Conservation (phyloP, 2,888 invertebrate genomes). For the Diaprepes abbreviatus region DNA sequence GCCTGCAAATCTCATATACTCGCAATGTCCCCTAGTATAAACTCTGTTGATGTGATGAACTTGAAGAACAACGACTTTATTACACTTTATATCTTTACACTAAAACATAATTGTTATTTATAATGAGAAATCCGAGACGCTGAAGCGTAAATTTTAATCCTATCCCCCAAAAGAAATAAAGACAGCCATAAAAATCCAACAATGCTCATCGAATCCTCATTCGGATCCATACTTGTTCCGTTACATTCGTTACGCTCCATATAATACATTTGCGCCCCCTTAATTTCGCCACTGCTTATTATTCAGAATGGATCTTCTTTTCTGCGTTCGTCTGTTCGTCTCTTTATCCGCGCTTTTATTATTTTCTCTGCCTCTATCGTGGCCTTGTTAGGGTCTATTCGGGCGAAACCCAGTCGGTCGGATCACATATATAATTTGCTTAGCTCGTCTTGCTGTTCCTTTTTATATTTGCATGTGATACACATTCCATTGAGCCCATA, state of each 20-base stretch:
- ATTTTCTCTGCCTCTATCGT: constrained; percentile 62
- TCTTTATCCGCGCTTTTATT: constrained; percentile 60
- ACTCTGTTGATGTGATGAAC: too few relatives aligned
- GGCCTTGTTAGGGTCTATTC: constrained; percentile 64
- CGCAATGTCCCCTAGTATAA: too few relatives aligned
- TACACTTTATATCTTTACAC: not conserved
- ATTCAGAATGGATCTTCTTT: constrained; percentile 60
- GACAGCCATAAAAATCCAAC: constrained; percentile 35
- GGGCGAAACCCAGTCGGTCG: constrained; percentile 46
- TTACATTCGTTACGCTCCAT: constrained; percentile 59
- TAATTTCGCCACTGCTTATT: constrained; percentile 63
- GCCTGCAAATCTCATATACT: too few relatives aligned
- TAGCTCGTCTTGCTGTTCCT: constrained; percentile 32
- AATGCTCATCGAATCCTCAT: constrained; percentile 33
- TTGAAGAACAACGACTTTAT: not conserved
- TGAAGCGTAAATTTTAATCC: constrained; percentile 20
- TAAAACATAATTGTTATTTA: constrained; percentile 2
- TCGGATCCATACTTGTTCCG: constrained; percentile 28
- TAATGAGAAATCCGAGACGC: constrained; percentile 5
- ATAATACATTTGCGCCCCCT: constrained; percentile 59
- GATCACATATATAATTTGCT: constrained; percentile 48
- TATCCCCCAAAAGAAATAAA: constrained; percentile 27
- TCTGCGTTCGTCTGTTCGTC: constrained; percentile 48
- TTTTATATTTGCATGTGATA: constrained; percentile 47
- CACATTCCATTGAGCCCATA: constrained; percentile 43